Evolutionary conservation across 2,113 vertebrate genomes (phyloP).

Genomic region (Bos taurus): DNA sequence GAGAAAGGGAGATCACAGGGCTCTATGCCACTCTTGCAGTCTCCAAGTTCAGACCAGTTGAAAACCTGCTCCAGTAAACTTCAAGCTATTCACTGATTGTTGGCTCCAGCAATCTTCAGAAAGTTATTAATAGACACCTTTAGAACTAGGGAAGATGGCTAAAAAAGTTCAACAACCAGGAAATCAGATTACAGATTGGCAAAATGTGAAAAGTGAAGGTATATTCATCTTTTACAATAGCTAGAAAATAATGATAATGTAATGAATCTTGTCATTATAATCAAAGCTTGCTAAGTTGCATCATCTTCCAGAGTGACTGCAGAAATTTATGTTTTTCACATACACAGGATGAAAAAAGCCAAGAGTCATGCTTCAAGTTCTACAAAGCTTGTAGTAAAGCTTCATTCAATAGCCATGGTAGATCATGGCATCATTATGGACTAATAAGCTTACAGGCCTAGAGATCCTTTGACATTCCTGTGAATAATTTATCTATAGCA

Average conservation of each 20-base stretch:
- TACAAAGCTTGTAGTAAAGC: background rate
- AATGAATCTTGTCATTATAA: background rate
- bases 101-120: background rate
- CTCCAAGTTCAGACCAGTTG: background rate
- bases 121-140: background rate
- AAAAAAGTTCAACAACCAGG: background rate
- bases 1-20: background rate
- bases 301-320: background rate
- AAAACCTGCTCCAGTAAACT: background rate
- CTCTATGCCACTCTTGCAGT: fast-evolving
- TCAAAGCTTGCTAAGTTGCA: background rate
- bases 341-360: background rate
- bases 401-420: background rate
- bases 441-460: background rate
- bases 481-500: background rate
- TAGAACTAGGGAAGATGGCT: background rate
- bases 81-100: background rate
- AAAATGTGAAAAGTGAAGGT: background rate
- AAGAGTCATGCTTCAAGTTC: background rate
- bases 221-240: background rate
- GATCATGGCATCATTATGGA: background rate
- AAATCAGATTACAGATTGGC: background rate
- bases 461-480: background rate
- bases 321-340: background rate
- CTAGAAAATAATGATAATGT: background rate